Conservation (phyloP, 1,140 invertebrate genomes). For the Ips typographus region DNA sequence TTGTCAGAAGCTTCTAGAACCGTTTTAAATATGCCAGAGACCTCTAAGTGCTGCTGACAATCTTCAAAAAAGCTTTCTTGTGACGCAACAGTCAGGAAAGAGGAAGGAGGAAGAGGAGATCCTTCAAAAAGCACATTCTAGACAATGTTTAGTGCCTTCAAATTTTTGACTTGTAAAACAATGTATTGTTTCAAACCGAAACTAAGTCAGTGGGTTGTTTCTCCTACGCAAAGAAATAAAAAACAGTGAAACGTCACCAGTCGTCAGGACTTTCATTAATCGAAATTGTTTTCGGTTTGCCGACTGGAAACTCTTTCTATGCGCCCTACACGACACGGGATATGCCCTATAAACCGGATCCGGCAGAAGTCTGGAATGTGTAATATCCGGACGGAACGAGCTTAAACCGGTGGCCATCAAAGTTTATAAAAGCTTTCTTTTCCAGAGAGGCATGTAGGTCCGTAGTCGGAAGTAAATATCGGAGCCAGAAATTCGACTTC, state of each 20-base stretch:
- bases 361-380: conserved; percentile 30
- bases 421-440: conserved; percentile 35
- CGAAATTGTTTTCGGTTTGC: conserved; percentile 31
- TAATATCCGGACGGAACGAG: conserved; percentile 35
- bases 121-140: too few relatives aligned
- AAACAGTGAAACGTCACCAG: background rate
- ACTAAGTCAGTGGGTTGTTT: too few relatives aligned
- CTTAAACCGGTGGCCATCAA: conserved; percentile 29
- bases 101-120: too few relatives aligned
- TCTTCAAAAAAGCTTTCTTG: too few relatives aligned
- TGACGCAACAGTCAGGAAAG: too few relatives aligned
- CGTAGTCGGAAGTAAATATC: conserved; percentile 27
- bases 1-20: too few relatives aligned
- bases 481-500: conserved; percentile 21
- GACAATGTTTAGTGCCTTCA: too few relatives aligned
- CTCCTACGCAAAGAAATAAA: too few relatives aligned
- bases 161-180: too few relatives aligned
- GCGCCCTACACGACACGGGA: conserved; percentile 27
- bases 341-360: conserved; percentile 34
- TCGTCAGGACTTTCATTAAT: conserved; percentile 27
- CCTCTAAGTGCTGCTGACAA: too few relatives aligned
- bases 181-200: too few relatives aligned
- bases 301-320: conserved; percentile 23
- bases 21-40: too few relatives aligned
- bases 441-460: conserved; percentile 17